These are phyloP conservation scores for Drosophila bunnanda DNA, from an alignment of 2,888 invertebrate species.

Conservation along the genomic window DNA sequence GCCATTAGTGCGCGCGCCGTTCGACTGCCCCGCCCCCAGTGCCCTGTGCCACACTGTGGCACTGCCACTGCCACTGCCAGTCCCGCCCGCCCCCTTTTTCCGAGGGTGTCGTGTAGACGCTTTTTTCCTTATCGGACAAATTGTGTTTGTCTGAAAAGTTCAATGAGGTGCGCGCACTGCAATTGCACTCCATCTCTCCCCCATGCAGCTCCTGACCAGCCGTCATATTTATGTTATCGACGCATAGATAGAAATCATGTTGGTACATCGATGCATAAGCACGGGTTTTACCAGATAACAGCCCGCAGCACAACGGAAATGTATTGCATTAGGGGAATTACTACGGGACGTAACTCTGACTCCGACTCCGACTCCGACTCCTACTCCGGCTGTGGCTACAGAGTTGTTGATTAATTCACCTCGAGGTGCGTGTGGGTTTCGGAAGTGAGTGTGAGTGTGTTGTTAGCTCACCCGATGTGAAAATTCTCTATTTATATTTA, in stretches of 20 bases:
- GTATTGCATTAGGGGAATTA: constrained; percentile 74
- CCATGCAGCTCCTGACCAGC: constrained; percentile 10
- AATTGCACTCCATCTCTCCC: constrained; percentile 57
- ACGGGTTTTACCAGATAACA: constrained; percentile 38
- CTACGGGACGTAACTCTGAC: constrained; percentile 34
- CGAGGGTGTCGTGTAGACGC: constrained; percentile 54
- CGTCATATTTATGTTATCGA: constrained; percentile 75
- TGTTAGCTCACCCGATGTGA: constrained; percentile 29
- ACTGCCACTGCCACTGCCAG: not conserved
- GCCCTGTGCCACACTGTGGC: constrained; percentile 19
- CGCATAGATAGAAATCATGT: constrained; percentile 56
- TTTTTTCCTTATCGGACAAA: constrained; percentile 76
- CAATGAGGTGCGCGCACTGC: constrained; percentile 76
- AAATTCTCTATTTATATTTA: constrained; percentile 45
- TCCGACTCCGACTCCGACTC: constrained; percentile 1
- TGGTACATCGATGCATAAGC: constrained; percentile 44
- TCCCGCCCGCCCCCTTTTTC: constrained; percentile 16
- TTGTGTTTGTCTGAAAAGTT: constrained; percentile 78
- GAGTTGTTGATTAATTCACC: constrained; percentile 66
- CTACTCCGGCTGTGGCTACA: constrained; percentile 1
- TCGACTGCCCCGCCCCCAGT: constrained; percentile 36
- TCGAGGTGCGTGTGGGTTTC: constrained; percentile 32
- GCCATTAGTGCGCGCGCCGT: constrained; percentile 73
- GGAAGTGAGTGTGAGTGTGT: constrained; percentile 21
- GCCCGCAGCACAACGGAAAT: constrained; percentile 65